Evolutionary conservation across 1,140 invertebrate species (phyloP).

Genomic region (Penaeus japonicus): DNA sequence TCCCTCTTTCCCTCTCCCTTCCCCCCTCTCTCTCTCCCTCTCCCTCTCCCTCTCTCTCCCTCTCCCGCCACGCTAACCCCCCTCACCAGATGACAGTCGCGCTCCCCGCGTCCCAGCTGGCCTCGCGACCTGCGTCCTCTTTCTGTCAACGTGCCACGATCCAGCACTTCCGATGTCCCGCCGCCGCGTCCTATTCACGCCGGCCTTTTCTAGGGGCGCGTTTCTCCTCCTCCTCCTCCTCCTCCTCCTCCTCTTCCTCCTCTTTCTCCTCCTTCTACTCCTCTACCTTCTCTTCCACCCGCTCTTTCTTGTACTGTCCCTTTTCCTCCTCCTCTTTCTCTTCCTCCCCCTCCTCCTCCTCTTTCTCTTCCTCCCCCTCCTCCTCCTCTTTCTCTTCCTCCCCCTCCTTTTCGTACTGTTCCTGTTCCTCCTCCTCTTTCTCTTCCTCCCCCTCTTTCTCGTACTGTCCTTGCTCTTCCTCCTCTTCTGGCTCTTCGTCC

Average conservation of each 20-base stretch:
- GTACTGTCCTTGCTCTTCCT: background rate
- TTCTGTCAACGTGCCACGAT: too few species aligned
- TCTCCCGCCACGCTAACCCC: background rate
- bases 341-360: background rate
- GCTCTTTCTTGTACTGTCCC: background rate
- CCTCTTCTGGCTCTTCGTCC: background rate
- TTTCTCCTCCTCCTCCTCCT: background rate
- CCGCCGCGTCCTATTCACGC: too few species aligned
- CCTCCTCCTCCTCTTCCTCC: background rate
- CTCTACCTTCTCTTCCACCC: background rate
- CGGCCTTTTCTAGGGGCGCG: too few species aligned
- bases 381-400: background rate
- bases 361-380: background rate
- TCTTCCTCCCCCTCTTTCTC: background rate
- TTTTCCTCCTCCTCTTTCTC: background rate
- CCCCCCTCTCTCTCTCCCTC: too few species aligned
- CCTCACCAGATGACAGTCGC: too few species aligned
- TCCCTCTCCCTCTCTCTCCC: background rate
- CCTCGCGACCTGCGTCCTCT: too few species aligned
- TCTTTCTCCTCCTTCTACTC: background rate
- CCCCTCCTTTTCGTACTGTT: background rate
- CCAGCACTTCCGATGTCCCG: too few species aligned
- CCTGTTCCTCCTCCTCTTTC: background rate
- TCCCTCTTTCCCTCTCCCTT: background rate
- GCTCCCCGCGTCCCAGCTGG: too few species aligned